phyloP scores from a whole-genome alignment of 2,888 invertebrate genomes.

The Stratiomys singularior region DNA sequence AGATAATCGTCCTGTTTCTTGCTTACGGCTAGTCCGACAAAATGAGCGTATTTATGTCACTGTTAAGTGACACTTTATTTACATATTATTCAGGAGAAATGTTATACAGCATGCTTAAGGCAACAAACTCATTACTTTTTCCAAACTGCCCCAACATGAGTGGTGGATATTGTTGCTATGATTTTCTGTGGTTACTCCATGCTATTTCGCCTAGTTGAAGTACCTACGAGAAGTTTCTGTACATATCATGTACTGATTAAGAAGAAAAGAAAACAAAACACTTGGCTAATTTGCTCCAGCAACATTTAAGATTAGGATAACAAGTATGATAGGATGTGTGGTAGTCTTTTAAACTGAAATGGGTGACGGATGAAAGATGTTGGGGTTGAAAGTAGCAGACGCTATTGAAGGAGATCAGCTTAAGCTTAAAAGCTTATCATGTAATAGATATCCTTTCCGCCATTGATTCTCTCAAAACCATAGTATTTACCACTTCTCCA shows the following conservation, averaged over 20 bases:
- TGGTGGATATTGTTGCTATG: background rate
- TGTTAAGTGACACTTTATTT: slow-evolving; percentile 50
- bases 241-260: slow-evolving; percentile 20
- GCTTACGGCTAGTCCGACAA: slow-evolving; percentile 28
- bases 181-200: background rate
- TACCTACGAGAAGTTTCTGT: background rate
- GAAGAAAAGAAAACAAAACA: slow-evolving; percentile 15
- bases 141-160: background rate
- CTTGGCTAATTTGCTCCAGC: background rate
- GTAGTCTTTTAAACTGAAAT: background rate
- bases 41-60: slow-evolving; percentile 32
- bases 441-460: no score
- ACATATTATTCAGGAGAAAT: slow-evolving; percentile 48
- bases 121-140: slow-evolving; percentile 48
- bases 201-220: background rate
- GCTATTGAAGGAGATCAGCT: no score
- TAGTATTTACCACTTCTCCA: no score
- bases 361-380: no score
- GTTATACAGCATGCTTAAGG: slow-evolving; percentile 45
- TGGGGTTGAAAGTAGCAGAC: no score
- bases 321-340: background rate
- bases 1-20: slow-evolving; percentile 30
- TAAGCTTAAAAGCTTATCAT: no score
- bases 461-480: no score
- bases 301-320: background rate